These are phyloP conservation scores for Trichonephila clavata DNA, from an alignment of 1,140 invertebrate genomes.

Conservation along the genomic window DNA sequence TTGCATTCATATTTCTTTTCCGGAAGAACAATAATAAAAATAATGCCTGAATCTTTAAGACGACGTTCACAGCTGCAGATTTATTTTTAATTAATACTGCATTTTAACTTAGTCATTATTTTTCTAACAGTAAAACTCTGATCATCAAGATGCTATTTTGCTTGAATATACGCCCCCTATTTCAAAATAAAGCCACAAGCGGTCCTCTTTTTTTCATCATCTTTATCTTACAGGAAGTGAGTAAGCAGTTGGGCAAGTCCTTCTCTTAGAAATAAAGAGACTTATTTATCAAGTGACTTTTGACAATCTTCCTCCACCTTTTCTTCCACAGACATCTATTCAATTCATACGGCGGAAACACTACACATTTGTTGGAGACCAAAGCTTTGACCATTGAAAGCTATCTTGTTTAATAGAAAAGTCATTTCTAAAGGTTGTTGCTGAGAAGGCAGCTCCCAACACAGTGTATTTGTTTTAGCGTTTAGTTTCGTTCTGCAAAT, in stretches of 20 bases:
- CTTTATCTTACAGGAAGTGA: conserved; percentile 36
- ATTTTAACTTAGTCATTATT: no score
- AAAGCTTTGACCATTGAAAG: background rate
- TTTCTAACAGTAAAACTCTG: no score
- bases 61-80: no score
- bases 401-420: background rate
- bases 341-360: conserved; percentile 28
- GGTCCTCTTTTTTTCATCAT: background rate
- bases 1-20: no score
- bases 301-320: conserved; percentile 39
- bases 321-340: background rate
- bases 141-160: background rate
- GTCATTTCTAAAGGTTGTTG: background rate
- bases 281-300: conserved; percentile 70
- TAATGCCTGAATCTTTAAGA: no score
- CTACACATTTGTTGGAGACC: background rate
- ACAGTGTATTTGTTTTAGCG: background rate
- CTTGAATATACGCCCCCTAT: background rate
- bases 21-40: no score
- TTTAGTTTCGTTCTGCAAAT: no score
- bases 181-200: conserved; percentile 11
- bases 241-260: conserved; percentile 50
- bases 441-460: background rate
- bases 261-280: background rate
- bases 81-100: no score